phyloP scores from a whole-genome alignment of 2,797 vertebrate genomes.

The Chelmon rostratus region DNA sequence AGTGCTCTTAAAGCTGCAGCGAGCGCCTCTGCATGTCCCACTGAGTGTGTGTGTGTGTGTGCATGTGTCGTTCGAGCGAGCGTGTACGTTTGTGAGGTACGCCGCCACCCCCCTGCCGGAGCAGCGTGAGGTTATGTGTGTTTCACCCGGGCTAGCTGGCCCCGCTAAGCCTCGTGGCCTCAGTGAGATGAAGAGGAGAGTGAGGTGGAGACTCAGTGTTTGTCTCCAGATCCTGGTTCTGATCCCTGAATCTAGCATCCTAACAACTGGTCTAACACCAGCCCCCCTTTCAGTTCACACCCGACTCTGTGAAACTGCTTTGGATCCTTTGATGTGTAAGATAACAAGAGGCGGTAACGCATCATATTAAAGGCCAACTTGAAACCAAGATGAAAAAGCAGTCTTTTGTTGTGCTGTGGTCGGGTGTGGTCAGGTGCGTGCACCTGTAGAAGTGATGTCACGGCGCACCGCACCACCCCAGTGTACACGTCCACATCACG shows the following conservation, averaged over 20 bases:
- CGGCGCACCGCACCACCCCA: neutral
- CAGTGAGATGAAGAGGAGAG: conserved; percentile 36
- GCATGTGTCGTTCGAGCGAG: conserved; percentile 29
- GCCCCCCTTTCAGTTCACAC: no score
- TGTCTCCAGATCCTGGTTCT: no score
- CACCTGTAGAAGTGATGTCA: neutral
- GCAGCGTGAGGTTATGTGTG: conserved; percentile 64
- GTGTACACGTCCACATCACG: neutral
- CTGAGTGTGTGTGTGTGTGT: conserved; percentile 39
- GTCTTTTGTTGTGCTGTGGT: no score
- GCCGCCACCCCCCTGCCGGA: conserved; percentile 8
- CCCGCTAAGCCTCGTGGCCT: conserved; percentile 59
- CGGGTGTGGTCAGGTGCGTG: neutral
- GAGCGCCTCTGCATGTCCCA: conserved; percentile 38
- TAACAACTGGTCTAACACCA: no score
- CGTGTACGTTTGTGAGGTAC: conserved; percentile 10
- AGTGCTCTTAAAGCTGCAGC: conserved; percentile 67
- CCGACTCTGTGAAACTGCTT: no score
- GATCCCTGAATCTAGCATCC: no score
- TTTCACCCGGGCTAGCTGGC: conserved; percentile 67
- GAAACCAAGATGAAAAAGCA: neutral
- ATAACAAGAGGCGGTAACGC: no score
- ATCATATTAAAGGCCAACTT: no score
- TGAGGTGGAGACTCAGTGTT: no score
- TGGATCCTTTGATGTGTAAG: no score